These are phyloP conservation scores for Corythaixoides concolor DNA, from an alignment of 2,113 vertebrate species.

Conservation along the genomic window DNA sequence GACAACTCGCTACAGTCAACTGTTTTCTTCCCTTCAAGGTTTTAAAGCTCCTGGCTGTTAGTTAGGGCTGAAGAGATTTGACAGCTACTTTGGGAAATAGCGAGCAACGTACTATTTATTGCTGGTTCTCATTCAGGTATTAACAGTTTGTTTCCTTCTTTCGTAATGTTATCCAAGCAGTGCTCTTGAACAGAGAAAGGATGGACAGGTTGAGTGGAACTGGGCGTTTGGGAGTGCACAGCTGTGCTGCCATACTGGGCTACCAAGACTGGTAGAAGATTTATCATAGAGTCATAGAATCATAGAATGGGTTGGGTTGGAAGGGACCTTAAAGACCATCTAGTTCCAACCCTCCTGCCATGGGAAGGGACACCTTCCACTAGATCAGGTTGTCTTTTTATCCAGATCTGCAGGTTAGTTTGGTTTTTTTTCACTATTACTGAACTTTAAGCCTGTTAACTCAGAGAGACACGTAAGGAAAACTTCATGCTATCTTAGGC, in stretches of 20 bases:
- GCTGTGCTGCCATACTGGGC: neutral
- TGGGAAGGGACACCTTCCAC: no score
- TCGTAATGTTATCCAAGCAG: neutral
- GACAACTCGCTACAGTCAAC: neutral
- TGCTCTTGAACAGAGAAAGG: neutral
- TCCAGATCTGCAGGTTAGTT: neutral
- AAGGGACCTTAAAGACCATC: no score
- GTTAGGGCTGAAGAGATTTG: neutral
- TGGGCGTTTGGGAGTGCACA: neutral
- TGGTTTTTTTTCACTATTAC: neutral
- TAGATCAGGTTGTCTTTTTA: neutral
- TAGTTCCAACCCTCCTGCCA: no score
- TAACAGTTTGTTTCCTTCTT: neutral
- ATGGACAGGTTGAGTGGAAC: neutral
- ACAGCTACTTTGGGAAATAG: constrained; percentile 9
- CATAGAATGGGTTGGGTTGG: no score
- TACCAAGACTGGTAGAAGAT: neutral
- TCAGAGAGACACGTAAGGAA: neutral
- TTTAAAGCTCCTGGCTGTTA: neutral
- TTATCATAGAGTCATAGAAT: neutral
- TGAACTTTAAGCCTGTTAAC: neutral
- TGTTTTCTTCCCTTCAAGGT: neutral
- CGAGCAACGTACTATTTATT: neutral
- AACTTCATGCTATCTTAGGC: neutral
- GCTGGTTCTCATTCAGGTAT: neutral